Conservation (phyloP, 2,797 vertebrate genomes). For the Hemitrygon akajei region DNA sequence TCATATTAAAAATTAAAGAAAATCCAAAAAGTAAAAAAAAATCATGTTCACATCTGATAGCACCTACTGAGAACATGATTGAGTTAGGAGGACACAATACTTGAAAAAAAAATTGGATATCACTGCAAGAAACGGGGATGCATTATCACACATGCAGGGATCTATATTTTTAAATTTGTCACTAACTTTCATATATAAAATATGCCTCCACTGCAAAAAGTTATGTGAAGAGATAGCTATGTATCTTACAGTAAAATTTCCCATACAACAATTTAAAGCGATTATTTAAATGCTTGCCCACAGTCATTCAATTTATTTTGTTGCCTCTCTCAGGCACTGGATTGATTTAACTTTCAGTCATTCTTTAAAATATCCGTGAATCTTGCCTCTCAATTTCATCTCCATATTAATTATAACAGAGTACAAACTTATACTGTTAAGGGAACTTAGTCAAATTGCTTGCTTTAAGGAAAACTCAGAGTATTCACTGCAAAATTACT, state of each 20-base stretch:
- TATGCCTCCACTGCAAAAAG: background rate
- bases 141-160: no score
- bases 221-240: background rate
- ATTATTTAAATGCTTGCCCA: background rate
- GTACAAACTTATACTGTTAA: background rate
- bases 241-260: background rate
- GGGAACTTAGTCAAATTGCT: conserved; percentile 5
- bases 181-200: no score
- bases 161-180: no score
- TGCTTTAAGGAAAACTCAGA: background rate
- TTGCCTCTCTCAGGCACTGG: background rate
- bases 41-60: no score
- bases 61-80: no score
- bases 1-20: no score
- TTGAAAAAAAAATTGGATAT: no score
- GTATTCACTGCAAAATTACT: conserved; percentile 2
- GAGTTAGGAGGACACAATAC: no score
- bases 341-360: background rate
- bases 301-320: background rate
- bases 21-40: no score
- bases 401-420: background rate
- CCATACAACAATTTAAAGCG: background rate
- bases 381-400: background rate
- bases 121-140: no score
- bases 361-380: background rate